Percentiles rank a stretch among this genome's conserved stretches.
Evolutionary conservation across 2,888 invertebrate species (phyloP).

Genomic region (Zelleria hepariella): DNA sequence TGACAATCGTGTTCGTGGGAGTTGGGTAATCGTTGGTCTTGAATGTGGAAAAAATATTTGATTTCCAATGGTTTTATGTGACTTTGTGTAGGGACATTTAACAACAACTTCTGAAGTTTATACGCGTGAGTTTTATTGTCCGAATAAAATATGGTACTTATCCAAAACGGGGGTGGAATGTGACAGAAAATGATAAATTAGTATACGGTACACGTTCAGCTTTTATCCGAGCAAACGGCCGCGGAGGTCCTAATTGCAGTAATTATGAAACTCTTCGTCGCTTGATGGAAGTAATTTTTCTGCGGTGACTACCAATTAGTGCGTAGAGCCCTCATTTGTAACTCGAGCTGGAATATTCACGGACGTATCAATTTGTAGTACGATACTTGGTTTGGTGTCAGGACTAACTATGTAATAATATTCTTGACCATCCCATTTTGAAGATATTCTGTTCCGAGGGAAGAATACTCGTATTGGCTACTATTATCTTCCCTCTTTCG

Average conservation of each 20-base stretch:
- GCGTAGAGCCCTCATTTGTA: constrained; percentile 44
- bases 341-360: constrained; percentile 11
- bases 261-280: constrained; percentile 65
- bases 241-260: constrained; percentile 55
- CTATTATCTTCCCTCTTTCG: no score
- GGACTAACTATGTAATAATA: no score
- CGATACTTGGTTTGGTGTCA: not conserved
- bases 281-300: constrained; percentile 66
- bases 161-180: constrained; percentile 10
- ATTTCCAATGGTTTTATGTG: not conserved
- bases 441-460: no score
- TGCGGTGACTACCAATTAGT: constrained; percentile 61
- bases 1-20: not conserved
- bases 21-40: not conserved
- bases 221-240: constrained; percentile 46
- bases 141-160: not conserved
- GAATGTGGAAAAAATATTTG: not conserved
- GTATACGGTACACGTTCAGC: constrained; percentile 52
- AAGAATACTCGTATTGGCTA: no score
- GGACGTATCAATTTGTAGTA: not conserved
- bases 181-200: constrained; percentile 42
- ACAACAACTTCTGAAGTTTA: not conserved
- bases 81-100: not conserved
- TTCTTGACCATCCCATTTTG: no score
- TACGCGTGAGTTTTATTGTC: not conserved